Evolutionary conservation across 2,888 invertebrate genomes (phyloP), one percentile per base, ranked within the genome.

Genomic region (Sarcophaga subvicina): DNA sequence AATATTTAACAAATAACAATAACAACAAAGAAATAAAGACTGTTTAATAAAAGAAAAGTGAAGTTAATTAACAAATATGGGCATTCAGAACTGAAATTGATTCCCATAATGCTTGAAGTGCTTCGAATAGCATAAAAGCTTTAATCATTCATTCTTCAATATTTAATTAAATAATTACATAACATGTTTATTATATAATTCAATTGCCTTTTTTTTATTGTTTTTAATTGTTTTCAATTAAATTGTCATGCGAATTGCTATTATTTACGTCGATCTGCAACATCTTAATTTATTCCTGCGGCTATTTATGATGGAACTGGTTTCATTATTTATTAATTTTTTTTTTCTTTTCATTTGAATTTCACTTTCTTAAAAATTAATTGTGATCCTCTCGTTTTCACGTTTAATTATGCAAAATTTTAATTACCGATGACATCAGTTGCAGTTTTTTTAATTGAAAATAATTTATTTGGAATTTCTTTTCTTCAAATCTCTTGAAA

Each of bases 401-500:
- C 37, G 4, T n/a, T 11, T 49, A 70, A 49, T 70, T 70, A 70
- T 49, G 67, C 67, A 70, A 70, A 70, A 49, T 22, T 22, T 22
- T 49, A 70, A 45, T 70, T 70, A 54, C 14, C 22, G 25, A 20
- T 71, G 70, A 71, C 70, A 71, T 54, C 70, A 71, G 54, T 6
- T 59, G 59, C 70, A 54, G 8, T 54, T 70, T 49, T 12, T 14
- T 49, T 25, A 70, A 67, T 67, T 67, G n/a, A 67, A 67, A 67
- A 47, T 70, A 49, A 70, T 70, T 49, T 67, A 12, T 67, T 11
- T 47, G 12, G 10, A 67, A 54, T 54, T 17, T 54, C 54, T 17
- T 14, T 70, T 49, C 49, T 49, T 69, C 4, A 47, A 47, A 66
- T 25, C 27, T 67, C 47, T 45, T 47, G 0, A 45, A 12, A 14